Percentiles rank a stretch among this genome's conserved stretches.
phyloP scores from a whole-genome alignment of 2,113 vertebrate genomes.

The Origma solitaria region DNA sequence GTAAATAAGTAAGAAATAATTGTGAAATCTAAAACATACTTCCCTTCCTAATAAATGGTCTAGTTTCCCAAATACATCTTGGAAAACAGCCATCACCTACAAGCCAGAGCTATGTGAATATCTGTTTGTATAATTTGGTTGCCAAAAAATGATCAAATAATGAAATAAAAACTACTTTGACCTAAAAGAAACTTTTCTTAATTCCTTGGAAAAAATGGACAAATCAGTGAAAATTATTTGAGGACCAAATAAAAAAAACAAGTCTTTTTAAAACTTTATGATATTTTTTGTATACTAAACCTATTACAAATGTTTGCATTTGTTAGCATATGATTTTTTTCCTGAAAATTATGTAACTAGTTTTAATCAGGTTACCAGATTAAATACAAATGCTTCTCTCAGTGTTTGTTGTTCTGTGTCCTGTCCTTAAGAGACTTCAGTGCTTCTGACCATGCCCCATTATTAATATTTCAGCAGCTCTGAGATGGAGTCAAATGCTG shows the following conservation, averaged over 20 bases:
- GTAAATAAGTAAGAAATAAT: neutral
- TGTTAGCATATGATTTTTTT: neutral
- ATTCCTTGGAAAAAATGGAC: neutral
- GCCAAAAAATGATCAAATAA: constrained; percentile 24
- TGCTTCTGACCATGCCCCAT: neutral
- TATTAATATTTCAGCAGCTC: neutral
- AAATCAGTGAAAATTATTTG: neutral
- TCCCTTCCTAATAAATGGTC: neutral
- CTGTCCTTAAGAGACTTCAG: neutral
- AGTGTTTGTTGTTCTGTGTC: neutral
- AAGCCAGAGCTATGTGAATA: constrained; percentile 3
- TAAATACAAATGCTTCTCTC: neutral
- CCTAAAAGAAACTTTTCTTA: constrained; percentile 10
- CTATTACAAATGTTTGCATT: neutral
- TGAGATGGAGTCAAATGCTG: neutral
- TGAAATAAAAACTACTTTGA: neutral
- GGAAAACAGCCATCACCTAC: neutral
- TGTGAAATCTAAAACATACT: neutral
- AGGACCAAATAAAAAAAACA: neutral
- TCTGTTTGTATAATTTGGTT: neutral
- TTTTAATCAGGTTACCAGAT: neutral
- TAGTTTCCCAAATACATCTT: neutral
- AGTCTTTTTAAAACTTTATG: neutral
- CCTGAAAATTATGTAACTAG: neutral
- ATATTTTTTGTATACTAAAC: neutral